Evolutionary conservation across 2,888 invertebrate genomes (phyloP).

Genomic region (Molorchus minor): DNA sequence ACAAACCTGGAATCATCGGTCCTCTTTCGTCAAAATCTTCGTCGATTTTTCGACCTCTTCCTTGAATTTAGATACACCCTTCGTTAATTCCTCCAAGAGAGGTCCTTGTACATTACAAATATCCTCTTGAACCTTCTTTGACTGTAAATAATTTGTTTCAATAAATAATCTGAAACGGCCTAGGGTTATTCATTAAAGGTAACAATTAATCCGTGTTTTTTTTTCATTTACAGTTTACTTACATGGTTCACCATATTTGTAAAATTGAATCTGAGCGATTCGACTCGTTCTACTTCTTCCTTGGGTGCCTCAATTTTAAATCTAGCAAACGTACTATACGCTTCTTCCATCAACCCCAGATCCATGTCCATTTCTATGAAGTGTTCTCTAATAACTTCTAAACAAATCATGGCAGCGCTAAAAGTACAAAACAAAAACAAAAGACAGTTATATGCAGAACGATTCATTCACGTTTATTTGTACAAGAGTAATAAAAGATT

Average conservation of each 20-base stretch:
- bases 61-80: constrained; percentile 74
- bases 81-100: constrained; percentile 75
- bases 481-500: too few relatives aligned
- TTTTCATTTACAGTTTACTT: constrained; percentile 41
- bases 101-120: constrained; percentile 81
- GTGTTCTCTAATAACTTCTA: constrained; percentile 78
- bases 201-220: neutral
- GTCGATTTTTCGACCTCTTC: constrained; percentile 74
- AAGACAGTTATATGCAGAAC: too few relatives aligned
- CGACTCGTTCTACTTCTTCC: constrained; percentile 83
- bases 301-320: constrained; percentile 75
- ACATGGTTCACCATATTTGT: constrained; percentile 78
- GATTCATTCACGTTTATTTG: neutral
- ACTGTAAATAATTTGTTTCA: constrained; percentile 54
- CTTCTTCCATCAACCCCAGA: constrained; percentile 80
- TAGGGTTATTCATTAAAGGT: too few relatives aligned
- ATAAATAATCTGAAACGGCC: neutral
- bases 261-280: constrained; percentile 80
- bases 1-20: constrained; percentile 84
- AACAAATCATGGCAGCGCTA: constrained; percentile 81
- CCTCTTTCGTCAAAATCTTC: constrained; percentile 78
- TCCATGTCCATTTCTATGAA: constrained; percentile 84
- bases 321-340: constrained; percentile 75
- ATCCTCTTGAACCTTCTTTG: constrained; percentile 74
- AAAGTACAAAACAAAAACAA: constrained; percentile 15